phyloP scores from a whole-genome alignment of 2,888 invertebrate genomes.

The Sclerodermus sp. region DNA sequence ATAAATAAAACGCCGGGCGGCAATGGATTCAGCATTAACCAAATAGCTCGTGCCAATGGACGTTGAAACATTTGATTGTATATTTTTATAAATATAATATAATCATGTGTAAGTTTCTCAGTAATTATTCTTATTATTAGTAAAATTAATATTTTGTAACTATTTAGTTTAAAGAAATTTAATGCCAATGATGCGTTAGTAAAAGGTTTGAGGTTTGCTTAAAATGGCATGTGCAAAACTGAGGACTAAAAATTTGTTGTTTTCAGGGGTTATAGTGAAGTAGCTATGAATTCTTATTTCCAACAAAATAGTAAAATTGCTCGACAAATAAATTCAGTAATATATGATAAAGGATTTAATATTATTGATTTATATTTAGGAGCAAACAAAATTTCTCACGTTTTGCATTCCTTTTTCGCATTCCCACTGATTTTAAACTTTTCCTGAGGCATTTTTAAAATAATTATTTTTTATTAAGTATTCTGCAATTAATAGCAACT shows the following conservation, averaged over 20 bases:
- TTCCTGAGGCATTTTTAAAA: constrained; percentile 32
- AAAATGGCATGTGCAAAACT: background rate
- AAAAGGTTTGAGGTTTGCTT: constrained; percentile 46
- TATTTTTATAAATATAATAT: no score
- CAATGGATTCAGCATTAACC: no score
- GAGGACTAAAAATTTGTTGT: constrained; percentile 27
- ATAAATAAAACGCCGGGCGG: no score
- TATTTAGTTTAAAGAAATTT: background rate
- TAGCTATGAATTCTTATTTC: constrained; percentile 35
- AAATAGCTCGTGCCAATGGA: no score
- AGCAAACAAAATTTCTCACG: background rate
- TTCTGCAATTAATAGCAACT: no score
- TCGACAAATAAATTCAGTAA: constrained; percentile 9
- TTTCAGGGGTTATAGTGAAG: constrained; percentile 37
- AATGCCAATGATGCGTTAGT: constrained; percentile 46
- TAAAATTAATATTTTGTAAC: background rate
- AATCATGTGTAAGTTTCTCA: no score
- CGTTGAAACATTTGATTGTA: no score
- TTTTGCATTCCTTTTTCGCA: constrained; percentile 4
- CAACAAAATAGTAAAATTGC: constrained; percentile 36
- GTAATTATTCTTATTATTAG: background rate
- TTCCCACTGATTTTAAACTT: constrained; percentile 23
- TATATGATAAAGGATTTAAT: constrained; percentile 14
- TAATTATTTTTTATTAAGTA: background rate
- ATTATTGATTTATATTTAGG: constrained; percentile 8